These are phyloP conservation scores for Hypanus sabinus DNA, from an alignment of 2,113 vertebrate genomes.

Conservation along the genomic window DNA sequence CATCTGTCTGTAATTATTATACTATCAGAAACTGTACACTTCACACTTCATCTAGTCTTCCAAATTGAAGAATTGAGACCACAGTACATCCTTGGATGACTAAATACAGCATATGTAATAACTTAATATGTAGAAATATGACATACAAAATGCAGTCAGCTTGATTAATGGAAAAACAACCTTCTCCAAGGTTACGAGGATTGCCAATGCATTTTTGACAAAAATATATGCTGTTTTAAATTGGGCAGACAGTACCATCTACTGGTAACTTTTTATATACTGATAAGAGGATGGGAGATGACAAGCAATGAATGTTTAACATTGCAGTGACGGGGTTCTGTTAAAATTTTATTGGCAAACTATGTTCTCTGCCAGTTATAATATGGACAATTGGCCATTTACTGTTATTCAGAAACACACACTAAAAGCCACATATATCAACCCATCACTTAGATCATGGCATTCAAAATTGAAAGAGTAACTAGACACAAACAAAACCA, in stretches of 20 bases:
- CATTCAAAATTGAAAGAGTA: slow-evolving; percentile 13
- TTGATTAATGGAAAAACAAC: neutral
- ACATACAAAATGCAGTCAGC: neutral
- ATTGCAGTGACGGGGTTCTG: neutral
- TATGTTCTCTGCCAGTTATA: neutral
- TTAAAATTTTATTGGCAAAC: neutral
- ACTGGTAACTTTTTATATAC: slow-evolving; percentile 42
- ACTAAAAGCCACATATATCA: neutral
- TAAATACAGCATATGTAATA: neutral
- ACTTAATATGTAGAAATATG: slow-evolving; percentile 7
- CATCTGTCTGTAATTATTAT: neutral
- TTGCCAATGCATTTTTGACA: neutral
- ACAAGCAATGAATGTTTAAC: neutral
- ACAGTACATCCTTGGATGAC: neutral
- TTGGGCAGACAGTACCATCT: slow-evolving; percentile 54
- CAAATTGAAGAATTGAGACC: neutral
- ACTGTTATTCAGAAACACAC: neutral
- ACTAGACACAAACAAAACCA: slow-evolving; percentile 22
- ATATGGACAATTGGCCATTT: neutral
- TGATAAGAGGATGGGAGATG: neutral
- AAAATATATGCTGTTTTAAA: neutral
- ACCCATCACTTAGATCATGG: neutral
- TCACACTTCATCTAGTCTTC: neutral
- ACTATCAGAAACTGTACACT: neutral
- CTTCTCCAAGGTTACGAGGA: neutral